Conservation (phyloP, 2,888 invertebrate species). For the Brenthis daphne region DNA sequence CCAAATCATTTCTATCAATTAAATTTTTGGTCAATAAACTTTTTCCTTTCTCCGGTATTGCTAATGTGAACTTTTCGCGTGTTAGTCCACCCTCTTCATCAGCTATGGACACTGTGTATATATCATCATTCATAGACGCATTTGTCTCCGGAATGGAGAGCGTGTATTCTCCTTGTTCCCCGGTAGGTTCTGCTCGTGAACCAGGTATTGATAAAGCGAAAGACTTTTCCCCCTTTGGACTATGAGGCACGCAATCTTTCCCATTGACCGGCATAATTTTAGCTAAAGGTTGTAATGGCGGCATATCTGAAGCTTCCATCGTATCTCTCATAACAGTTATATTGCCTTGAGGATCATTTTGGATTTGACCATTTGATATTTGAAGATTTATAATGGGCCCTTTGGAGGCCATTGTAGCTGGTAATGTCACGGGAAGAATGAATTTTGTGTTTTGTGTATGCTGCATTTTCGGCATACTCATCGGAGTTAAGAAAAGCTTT, state of each 20-base stretch:
- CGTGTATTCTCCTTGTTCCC: constrained; percentile 77
- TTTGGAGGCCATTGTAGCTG: constrained; percentile 81
- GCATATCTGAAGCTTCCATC: constrained; percentile 65
- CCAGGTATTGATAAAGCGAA: constrained; percentile 72
- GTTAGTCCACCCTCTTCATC: constrained; percentile 71
- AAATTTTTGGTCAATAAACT: constrained; percentile 68
- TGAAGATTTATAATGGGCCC: constrained; percentile 85
- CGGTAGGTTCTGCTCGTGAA: constrained; percentile 75
- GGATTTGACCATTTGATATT: constrained; percentile 85
- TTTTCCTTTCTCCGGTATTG: constrained; percentile 76
- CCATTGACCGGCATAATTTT: constrained; percentile 62
- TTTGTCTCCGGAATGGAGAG: constrained; percentile 79
- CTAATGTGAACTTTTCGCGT: constrained; percentile 68
- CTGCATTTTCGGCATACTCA: constrained; percentile 81
- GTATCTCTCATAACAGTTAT: constrained; percentile 83
- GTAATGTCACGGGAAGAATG: constrained; percentile 75
- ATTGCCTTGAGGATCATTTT: constrained; percentile 82
- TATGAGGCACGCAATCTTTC: constrained; percentile 62
- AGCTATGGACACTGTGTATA: constrained; percentile 78
- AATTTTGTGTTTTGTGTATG: constrained; percentile 80
- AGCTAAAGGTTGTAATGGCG: constrained; percentile 70
- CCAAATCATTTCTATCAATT: constrained; percentile 62
- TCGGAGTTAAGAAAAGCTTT: constrained; percentile 82
- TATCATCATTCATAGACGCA: constrained; percentile 78
- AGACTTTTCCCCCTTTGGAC: constrained; percentile 63